Percentiles rank a stretch among this genome's conserved stretches.
Evolutionary conservation across 2,888 invertebrate species (phyloP).

Genomic region (Mythimna lalbum): DNA sequence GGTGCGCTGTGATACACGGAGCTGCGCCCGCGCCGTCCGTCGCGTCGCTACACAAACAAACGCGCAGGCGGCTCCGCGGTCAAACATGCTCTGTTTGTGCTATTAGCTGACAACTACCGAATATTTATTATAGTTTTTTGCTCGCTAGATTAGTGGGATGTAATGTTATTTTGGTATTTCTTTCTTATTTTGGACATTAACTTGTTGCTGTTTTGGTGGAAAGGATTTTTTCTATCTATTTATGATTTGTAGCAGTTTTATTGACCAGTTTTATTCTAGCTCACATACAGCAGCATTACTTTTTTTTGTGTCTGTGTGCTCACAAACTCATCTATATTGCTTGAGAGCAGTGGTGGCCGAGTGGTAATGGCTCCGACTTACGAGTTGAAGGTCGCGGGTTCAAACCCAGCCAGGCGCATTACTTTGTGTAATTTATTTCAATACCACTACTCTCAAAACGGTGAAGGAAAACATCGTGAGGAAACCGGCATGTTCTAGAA

Average conservation of each 20-base stretch:
- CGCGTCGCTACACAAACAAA: constrained; percentile 58
- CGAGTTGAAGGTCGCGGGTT: no score
- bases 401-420: no score
- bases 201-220: not conserved
- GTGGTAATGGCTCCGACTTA: no score
- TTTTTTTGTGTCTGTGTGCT: no score
- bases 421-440: no score
- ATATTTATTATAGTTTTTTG: constrained; percentile 35
- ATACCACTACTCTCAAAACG: no score
- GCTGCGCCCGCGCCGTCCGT: constrained; percentile 63
- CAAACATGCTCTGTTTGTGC: constrained; percentile 54
- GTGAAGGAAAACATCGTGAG: no score
- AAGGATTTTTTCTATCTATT: not conserved
- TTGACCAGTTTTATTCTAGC: not conserved
- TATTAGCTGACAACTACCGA: constrained; percentile 63
- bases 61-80: constrained; percentile 43
- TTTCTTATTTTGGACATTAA: not conserved
- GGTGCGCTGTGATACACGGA: constrained; percentile 48
- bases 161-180: not conserved
- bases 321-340: no score
- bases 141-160: constrained; percentile 1
- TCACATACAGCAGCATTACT: no score
- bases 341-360: no score
- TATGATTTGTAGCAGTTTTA: not conserved
- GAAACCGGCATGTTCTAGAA: no score